Percentiles rank a stretch among this genome's conserved stretches.
Evolutionary conservation across 2,113 vertebrate genomes (phyloP).

Genomic region (Oncorhynchus mykiss): DNA sequence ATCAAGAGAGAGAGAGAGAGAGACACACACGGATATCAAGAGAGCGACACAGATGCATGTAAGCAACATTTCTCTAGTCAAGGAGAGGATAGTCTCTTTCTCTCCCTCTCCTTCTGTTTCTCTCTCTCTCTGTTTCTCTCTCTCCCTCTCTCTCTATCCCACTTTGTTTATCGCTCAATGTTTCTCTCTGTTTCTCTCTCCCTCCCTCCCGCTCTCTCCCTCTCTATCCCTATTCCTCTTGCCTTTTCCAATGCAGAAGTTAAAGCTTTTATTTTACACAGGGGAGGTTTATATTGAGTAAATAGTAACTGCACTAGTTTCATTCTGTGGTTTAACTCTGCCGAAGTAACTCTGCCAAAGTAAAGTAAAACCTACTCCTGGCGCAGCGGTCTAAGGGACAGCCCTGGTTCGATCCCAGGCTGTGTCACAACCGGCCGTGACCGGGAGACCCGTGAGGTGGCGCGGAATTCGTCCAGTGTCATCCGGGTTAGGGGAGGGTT

Average conservation of each 20-base stretch:
- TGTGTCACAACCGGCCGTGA: no score
- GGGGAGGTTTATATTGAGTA: background rate
- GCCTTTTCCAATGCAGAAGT: background rate
- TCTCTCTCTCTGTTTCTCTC: no score
- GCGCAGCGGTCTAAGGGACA: no score
- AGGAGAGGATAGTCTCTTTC: no score
- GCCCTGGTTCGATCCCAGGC: no score
- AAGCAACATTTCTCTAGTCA: constrained; percentile 28
- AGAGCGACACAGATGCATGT: background rate
- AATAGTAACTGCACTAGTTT: background rate
- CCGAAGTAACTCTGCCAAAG: background rate
- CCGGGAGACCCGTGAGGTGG: no score
- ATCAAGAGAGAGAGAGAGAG: no score
- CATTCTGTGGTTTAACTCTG: background rate
- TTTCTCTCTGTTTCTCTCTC: background rate
- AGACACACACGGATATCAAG: background rate
- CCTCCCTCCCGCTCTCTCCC: no score
- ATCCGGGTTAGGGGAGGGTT: no score
- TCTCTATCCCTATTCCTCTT: background rate
- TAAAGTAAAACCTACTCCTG: background rate
- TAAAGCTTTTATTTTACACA: background rate
- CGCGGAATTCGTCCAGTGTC: no score
- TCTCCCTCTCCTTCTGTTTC: no score
- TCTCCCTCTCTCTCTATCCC: background rate
- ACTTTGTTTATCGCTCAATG: no score